These are phyloP conservation scores for Melanaphis sacchari DNA, from an alignment of 1,140 invertebrate genomes.

Conservation along the genomic window DNA sequence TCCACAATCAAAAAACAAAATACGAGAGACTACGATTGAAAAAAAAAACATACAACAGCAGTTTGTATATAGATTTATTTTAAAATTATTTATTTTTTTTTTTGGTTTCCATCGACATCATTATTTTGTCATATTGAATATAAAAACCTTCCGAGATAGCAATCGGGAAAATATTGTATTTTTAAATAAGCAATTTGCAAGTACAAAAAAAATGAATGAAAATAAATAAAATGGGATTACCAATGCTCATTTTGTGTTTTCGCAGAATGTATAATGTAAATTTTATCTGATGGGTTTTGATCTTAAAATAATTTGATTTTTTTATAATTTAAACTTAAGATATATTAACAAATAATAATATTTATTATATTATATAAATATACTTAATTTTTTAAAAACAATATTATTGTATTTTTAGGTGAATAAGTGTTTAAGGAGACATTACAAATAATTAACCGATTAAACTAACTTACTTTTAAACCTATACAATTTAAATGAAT, in stretches of 20 bases:
- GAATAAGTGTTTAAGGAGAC: neutral
- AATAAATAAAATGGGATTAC: conserved; percentile 10
- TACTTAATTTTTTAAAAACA: neutral
- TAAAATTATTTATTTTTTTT: neutral
- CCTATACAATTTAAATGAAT: neutral
- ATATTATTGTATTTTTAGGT: neutral
- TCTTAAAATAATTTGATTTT: conserved; percentile 1
- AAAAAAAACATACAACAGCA: neutral
- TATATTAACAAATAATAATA: neutral
- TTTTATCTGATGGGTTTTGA: neutral
- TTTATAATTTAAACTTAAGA: neutral
- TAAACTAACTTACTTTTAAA: neutral
- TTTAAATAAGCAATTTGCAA: conserved; percentile 16
- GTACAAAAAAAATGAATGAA: neutral
- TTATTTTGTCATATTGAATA: conserved; percentile 21
- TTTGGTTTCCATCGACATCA: neutral
- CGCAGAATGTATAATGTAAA: neutral
- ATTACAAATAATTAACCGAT: neutral
- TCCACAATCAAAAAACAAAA: neutral
- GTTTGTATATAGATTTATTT: neutral
- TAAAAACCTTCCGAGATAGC: neutral
- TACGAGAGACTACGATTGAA: neutral
- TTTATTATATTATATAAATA: neutral
- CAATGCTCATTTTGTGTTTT: neutral
- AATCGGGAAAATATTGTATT: conserved; percentile 32